phyloP scores from a whole-genome alignment of 1,140 invertebrate genomes.

The Cyphomyrmex costatus region DNA sequence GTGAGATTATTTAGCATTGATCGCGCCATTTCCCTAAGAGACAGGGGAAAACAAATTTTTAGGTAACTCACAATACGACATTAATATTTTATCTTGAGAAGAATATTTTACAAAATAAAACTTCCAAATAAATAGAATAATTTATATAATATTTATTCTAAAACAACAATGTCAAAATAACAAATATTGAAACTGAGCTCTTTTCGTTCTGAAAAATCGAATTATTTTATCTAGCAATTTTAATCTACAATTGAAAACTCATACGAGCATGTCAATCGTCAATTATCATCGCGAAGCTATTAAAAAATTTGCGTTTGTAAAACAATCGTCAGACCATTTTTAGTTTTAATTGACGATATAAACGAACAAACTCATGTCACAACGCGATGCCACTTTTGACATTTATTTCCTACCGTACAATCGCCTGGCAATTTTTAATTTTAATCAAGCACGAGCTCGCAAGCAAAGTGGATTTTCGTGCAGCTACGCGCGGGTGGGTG shows the following conservation, averaged over 20 bases:
- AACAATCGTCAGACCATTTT: neutral
- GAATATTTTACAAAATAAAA: slow-evolving; percentile 15
- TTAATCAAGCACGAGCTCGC: slow-evolving; percentile 56
- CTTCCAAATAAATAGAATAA: neutral
- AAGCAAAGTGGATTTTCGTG: slow-evolving; percentile 70
- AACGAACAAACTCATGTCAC: slow-evolving; percentile 12
- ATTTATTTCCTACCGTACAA: slow-evolving; percentile 38
- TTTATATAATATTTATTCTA: neutral
- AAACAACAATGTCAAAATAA: neutral
- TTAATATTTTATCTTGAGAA: neutral
- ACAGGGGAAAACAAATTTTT: no score
- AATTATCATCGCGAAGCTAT: slow-evolving; percentile 15
- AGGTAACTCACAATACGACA: neutral
- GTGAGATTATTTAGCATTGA: no score
- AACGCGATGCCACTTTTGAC: slow-evolving; percentile 19
- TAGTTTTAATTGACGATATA: slow-evolving; percentile 21
- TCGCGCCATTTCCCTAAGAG: no score
- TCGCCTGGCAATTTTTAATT: slow-evolving; percentile 61
- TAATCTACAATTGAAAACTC: slow-evolving; percentile 26
- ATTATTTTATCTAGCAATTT: slow-evolving; percentile 20
- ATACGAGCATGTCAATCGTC: neutral
- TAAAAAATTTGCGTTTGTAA: slow-evolving; percentile 26
- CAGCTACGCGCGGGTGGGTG: slow-evolving; percentile 45
- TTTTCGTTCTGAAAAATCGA: neutral
- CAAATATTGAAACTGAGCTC: neutral